Evolutionary conservation across 2,888 invertebrate species (phyloP).

Genomic region (Drymonia ruficornis): DNA sequence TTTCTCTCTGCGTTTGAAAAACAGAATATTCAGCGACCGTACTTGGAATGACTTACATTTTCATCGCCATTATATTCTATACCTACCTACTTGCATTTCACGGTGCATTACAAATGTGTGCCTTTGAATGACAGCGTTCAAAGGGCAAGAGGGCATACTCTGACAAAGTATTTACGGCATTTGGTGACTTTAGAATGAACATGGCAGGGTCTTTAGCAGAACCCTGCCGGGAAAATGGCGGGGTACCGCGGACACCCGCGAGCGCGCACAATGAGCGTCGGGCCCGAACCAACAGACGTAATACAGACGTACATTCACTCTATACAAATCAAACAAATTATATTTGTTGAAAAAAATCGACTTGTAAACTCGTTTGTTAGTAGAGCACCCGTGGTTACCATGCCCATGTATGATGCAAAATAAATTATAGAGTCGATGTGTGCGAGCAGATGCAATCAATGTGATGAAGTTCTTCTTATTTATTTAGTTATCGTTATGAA

Average conservation of each 20-base stretch:
- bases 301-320: slow-evolving; percentile 72
- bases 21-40: no score
- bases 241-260: slow-evolving; percentile 78
- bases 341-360: slow-evolving; percentile 73
- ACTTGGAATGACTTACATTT: no score
- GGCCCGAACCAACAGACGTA: slow-evolving; percentile 55
- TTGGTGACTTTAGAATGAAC: slow-evolving; percentile 73
- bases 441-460: slow-evolving; percentile 26
- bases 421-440: slow-evolving; percentile 31
- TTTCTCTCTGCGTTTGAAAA: no score
- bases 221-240: slow-evolving; percentile 78
- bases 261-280: slow-evolving; percentile 66
- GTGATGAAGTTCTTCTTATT: slow-evolving; percentile 16
- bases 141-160: slow-evolving; percentile 65
- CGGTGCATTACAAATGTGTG: slow-evolving; percentile 34
- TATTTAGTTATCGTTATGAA: slow-evolving; percentile 10
- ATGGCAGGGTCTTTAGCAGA: slow-evolving; percentile 75
- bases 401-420: slow-evolving; percentile 27
- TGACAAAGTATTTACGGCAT: slow-evolving; percentile 68
- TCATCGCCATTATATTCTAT: background rate
- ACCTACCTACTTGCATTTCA: slow-evolving; percentile 15
- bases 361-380: slow-evolving; percentile 59
- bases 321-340: slow-evolving; percentile 83
- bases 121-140: slow-evolving; percentile 57
- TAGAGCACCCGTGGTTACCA: slow-evolving; percentile 43